Evolutionary conservation across 2,888 invertebrate species (phyloP), one percentile per base, ranked within the genome.

Genomic region (Cataglyphis cursor): DNA sequence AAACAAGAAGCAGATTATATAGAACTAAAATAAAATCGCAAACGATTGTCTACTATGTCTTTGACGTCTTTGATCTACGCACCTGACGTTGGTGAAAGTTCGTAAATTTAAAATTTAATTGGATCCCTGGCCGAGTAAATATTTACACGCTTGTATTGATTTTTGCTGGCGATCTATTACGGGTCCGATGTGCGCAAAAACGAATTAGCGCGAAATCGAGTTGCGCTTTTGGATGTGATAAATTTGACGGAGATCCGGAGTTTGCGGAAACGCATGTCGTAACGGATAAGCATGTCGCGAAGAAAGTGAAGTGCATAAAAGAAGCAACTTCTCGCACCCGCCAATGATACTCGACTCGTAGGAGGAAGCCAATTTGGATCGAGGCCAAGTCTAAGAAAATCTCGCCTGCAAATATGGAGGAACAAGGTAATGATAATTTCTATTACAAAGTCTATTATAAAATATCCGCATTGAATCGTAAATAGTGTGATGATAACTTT

Each of bases 361-460:
- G 74, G 41, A 70, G 35, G 83, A 72, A 73, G 62, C 72, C 68
- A 85, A 81, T 85, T 85, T 84, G 81, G 81, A 84, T 81, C 62
- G 66, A 59, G 57, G 84, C 81, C 81, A 84, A 76, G 66, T 28
- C 61, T 61, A 75, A 76, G 21, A 62, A 59, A 74, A 70, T 74
- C 66, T 66, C 74, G 54, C 24, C 21, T 6, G 31, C 59, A 54
- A 73, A 72, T 65, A 84, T 85, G 83, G 70, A 75, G 61, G 84
- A 82, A 24, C 75, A 89, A 89, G 89, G 89, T 89, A 89, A 87
- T 68, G 31, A 78, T 28, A 65, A 75, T 70, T 59, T 70, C 18
- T 61, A 59, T 61, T 31, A 9, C n/a, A 38, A 31, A 70, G 21
- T n/a, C n/a, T 62, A 51, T 15, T 12, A 2, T 9, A 8, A 62